Percentiles rank a stretch among this genome's conserved stretches.
These are phyloP conservation scores for Neoitamus cyanurus DNA, from an alignment of 2,888 invertebrate genomes.

Conservation along the genomic window DNA sequence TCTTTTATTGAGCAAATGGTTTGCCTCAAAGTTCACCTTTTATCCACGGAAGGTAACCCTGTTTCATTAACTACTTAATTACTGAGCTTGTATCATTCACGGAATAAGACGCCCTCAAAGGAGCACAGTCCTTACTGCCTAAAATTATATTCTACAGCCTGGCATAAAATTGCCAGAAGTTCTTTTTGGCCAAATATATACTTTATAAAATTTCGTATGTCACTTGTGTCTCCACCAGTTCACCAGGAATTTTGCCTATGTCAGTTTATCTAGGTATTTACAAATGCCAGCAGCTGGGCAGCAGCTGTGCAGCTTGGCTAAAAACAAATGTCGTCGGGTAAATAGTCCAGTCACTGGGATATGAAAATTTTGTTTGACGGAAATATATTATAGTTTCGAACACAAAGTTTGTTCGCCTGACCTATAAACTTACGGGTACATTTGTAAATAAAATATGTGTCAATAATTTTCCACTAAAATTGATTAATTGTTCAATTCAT, in stretches of 20 bases:
- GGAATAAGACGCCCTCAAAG: conserved; percentile 19
- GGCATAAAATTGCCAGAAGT: conserved; percentile 48
- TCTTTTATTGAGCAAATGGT: conserved; percentile 1
- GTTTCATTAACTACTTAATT: conserved; percentile 22
- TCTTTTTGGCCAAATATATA: conserved; percentile 28
- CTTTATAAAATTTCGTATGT: conserved; percentile 34
- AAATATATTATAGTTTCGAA: no score
- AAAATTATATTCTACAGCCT: conserved; percentile 30
- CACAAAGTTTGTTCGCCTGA: no score
- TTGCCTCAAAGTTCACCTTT: conserved; percentile 14
- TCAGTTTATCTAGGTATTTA: conserved; percentile 37
- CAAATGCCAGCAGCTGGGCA: background rate
- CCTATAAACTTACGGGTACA: no score
- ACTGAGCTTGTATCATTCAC: conserved; percentile 41
- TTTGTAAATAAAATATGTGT: no score
- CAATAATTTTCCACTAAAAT: no score
- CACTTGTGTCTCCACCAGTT: background rate
- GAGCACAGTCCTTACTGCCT: conserved; percentile 10
- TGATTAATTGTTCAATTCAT: no score
- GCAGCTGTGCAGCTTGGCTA: background rate
- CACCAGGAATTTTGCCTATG: conserved; percentile 29
- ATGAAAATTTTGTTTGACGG: background rate
- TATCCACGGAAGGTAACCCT: conserved; percentile 34
- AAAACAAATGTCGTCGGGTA: background rate
- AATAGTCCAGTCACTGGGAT: background rate